A percentile compares a stretch with the other conserved stretches of the same genome.
These are phyloP conservation scores for Sphinx pinastri DNA, from an alignment of 2,888 invertebrate species.

Conservation along the genomic window DNA sequence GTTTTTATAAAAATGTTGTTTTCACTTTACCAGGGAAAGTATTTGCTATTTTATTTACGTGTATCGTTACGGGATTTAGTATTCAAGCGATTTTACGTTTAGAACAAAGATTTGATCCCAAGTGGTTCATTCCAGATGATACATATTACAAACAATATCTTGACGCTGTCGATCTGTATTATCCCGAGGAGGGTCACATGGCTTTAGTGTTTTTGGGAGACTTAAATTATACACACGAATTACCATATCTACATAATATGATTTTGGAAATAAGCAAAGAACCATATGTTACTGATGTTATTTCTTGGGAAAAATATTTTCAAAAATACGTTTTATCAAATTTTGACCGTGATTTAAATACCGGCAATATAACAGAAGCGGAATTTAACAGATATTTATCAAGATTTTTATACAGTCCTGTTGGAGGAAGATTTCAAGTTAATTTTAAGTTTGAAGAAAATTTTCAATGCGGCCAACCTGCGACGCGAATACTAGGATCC, in stretches of 20 bases:
- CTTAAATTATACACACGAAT: slow-evolving; percentile 86
- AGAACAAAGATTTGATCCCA: slow-evolving; percentile 91
- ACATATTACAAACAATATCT: slow-evolving; percentile 87
- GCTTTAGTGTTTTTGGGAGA: slow-evolving; percentile 87
- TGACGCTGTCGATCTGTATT: slow-evolving; percentile 81
- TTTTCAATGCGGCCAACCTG: slow-evolving; percentile 85
- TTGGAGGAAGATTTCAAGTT: slow-evolving; percentile 87
- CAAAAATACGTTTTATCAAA: slow-evolving; percentile 84
- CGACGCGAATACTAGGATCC: slow-evolving; percentile 84
- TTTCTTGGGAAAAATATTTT: slow-evolving; percentile 87
- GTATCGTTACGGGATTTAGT: slow-evolving; percentile 85
- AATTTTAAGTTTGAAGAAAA: slow-evolving; percentile 86
- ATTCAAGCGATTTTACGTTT: slow-evolving; percentile 85
- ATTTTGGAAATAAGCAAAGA: slow-evolving; percentile 78
- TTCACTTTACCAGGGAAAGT: slow-evolving; percentile 87
- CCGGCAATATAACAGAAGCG: slow-evolving; percentile 73
- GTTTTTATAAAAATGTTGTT: slow-evolving; percentile 86
- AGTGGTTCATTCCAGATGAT: slow-evolving; percentile 90
- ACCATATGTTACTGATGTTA: slow-evolving; percentile 81
- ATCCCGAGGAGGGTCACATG: slow-evolving; percentile 86
- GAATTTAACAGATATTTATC: slow-evolving; percentile 86
- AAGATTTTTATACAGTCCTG: slow-evolving; percentile 87
- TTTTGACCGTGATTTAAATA: slow-evolving; percentile 78
- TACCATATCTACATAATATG: slow-evolving; percentile 83
- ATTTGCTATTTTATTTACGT: slow-evolving; percentile 84